Evolutionary conservation across 2,113 vertebrate species (phyloP), one percentile per base, ranked within the genome.

Genomic region (Datnioides undecimradiatus): DNA sequence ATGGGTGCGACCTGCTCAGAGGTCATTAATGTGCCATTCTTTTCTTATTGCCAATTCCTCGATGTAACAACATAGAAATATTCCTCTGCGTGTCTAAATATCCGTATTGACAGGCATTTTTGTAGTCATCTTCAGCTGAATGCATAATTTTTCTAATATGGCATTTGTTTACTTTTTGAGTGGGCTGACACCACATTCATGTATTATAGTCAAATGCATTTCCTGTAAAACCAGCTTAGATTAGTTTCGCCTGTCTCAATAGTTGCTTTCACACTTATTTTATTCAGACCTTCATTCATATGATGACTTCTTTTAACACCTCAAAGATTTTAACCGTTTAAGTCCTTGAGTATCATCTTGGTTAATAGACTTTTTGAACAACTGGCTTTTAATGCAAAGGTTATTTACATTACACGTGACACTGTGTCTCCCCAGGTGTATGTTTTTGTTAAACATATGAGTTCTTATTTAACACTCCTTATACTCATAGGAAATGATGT

Each of bases 1-100:
- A 33, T 73, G 82, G 80, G 62, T 17, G 78, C 63, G 74, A 67
- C 85, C 77, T 14, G 16, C 55, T 69, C 48, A 57, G 52, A 74
- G 63, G 71, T 83, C 79, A 69, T 40, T 67, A 19, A 74, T 19
- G 2, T 73, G 27, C 17, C 66, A 46, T 49, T 52, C 52, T 23
- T 31, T 27, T 38, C 14, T 45, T 40, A n/a, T 27, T 23, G 23
- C 11, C 7, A 6, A 7, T 23, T 29, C 25, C 17, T 25, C 1
- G 8, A 12, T 48, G n/a, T 4, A 52, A 43, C 36, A 41, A 13
- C 12, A 0, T 25, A 12, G 10, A 8, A n/a, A 54, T 23, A 9
- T 38, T 43, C 41, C 17, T 16, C 7, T n/a, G n/a, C n/a, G n/a
- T n/a, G n/a, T n/a, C n/a, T n/a, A n/a, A n/a, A n/a, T n/a, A n/a